A percentile compares a stretch with the other conserved stretches of the same genome.
These are phyloP conservation scores for Rhizomys pruinosus DNA, from an alignment of 2,113 vertebrate species.

Conservation along the genomic window DNA sequence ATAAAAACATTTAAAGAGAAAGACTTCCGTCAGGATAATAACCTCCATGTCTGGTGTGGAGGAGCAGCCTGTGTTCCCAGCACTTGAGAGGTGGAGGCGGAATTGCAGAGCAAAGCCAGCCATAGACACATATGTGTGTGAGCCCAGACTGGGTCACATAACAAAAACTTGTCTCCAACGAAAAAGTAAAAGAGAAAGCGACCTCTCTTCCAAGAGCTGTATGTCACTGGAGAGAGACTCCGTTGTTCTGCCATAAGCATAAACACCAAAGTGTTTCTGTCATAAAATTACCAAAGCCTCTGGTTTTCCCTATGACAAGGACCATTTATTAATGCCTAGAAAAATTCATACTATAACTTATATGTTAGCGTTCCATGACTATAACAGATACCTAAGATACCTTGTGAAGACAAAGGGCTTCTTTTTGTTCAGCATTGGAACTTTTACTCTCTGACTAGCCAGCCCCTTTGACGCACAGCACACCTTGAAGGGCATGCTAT, in stretches of 20 bases:
- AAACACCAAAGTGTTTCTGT: not conserved
- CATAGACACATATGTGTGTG: not conserved
- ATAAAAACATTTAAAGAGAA: conserved; percentile 65
- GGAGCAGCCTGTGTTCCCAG: not conserved
- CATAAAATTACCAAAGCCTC: conserved; percentile 53
- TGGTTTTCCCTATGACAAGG: not conserved
- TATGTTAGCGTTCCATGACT: not conserved
- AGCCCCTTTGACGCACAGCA: not conserved
- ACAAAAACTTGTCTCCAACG: not conserved
- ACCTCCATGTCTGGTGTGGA: not conserved
- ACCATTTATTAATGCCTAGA: conserved; percentile 9
- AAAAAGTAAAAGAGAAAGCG: not conserved
- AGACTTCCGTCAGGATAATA: conserved; percentile 60
- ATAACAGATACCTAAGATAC: not conserved
- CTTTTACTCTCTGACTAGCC: not conserved
- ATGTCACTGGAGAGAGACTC: conserved; percentile 49
- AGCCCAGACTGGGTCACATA: not conserved
- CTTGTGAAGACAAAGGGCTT: not conserved
- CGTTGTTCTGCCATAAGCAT: not conserved
- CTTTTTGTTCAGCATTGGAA: not conserved
- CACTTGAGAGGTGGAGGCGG: not conserved
- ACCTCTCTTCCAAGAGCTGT: conserved; percentile 45
- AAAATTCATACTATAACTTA: not conserved
- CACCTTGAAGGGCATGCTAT: fast-evolving
- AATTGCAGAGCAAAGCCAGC: not conserved